Percentiles rank a stretch among this genome's conserved stretches.
Conservation (phyloP, 1,140 invertebrate species). For the Macrobrachium nipponense region DNA sequence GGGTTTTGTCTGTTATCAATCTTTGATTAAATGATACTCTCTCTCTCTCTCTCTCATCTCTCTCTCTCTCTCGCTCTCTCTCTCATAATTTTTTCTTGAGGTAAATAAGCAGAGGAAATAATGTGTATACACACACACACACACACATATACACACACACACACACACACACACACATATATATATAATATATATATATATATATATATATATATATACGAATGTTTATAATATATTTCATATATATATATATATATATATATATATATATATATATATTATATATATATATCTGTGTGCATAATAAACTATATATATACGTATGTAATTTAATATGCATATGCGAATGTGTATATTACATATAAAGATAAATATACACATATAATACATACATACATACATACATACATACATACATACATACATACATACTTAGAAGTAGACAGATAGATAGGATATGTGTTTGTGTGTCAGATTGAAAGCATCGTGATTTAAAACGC, state of each 20-base stretch:
- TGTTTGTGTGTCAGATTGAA: too few species aligned
- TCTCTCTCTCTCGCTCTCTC: too few species aligned
- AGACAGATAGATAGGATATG: too few species aligned
- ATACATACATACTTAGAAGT: too few species aligned
- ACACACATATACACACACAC: not conserved
- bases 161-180: constrained; percentile 18
- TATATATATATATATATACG: constrained; percentile 11
- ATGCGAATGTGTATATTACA: not conserved
- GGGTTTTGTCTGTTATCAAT: too few species aligned
- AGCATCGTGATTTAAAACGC: too few species aligned
- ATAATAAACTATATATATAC: not conserved
- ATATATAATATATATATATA: constrained; percentile 11
- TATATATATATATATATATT: not conserved
- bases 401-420: too few species aligned
- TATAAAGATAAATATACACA: not conserved
- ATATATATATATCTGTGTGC: not conserved
- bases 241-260: constrained; percentile 33
- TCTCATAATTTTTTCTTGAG: too few species aligned
- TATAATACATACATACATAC: too few species aligned
- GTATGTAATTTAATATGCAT: not conserved
- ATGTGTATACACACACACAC: not conserved
- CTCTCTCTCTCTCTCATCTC: too few species aligned
- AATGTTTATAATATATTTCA: constrained; percentile 21
- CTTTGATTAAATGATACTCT: too few species aligned
- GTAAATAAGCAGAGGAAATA: not conserved